Evolutionary conservation across 2,113 vertebrate species (phyloP).

Genomic region (Oceanites oceanicus): DNA sequence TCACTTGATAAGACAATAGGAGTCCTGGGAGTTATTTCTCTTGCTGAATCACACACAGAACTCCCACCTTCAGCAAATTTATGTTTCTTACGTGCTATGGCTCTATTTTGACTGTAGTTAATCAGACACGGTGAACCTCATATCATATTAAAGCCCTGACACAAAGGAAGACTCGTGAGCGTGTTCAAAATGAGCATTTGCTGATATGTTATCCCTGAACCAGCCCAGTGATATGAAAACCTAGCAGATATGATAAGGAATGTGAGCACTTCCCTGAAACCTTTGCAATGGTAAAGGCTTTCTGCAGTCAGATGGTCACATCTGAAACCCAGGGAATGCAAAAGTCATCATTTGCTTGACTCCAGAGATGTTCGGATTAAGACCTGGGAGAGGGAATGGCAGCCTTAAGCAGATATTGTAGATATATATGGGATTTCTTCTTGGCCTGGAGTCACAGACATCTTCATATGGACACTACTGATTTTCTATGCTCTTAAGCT

Average conservation of each 20-base stretch:
- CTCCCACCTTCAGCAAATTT: background rate
- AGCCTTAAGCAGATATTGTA: background rate
- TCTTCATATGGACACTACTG: background rate
- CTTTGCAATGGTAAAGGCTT: background rate
- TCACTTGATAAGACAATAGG: background rate
- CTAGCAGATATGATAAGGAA: background rate
- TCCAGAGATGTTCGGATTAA: background rate
- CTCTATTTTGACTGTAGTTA: background rate
- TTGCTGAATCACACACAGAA: background rate
- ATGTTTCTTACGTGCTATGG: background rate
- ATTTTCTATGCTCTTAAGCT: background rate
- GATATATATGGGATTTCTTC: background rate
- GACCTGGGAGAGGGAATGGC: background rate
- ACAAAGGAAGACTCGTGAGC: background rate
- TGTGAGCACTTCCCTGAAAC: background rate
- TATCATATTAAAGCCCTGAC: background rate
- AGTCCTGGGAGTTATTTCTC: background rate
- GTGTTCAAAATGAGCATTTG: background rate
- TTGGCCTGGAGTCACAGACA: background rate
- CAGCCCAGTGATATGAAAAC: background rate
- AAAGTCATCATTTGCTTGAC: background rate
- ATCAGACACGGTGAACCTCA: background rate
- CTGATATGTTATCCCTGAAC: background rate
- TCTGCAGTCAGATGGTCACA: background rate
- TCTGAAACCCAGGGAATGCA: background rate